phyloP scores from a whole-genome alignment of 2,113 vertebrate species.

The Salvelinus alpinus region DNA sequence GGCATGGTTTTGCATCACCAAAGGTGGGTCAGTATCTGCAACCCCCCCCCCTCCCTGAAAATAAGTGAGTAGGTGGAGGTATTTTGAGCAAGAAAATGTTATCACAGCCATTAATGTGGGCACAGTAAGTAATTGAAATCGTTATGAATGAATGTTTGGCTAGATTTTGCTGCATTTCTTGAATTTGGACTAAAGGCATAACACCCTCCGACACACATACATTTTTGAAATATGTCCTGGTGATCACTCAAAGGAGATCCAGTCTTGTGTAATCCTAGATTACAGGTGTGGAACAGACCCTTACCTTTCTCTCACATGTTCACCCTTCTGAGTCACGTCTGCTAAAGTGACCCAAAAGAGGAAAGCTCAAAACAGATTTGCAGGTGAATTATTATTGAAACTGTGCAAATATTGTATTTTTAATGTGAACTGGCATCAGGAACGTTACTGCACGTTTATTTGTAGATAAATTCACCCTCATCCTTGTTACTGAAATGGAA shows the following conservation, averaged over 20 bases:
- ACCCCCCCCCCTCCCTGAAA: not conserved
- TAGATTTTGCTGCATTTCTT: too few species aligned
- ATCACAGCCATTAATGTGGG: not conserved
- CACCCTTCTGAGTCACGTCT: too few species aligned
- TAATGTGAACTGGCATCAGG: not conserved
- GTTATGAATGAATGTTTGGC: too few species aligned
- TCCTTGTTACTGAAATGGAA: not conserved
- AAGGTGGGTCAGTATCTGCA: not conserved
- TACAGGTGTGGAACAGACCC: too few species aligned
- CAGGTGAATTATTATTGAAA: too few species aligned
- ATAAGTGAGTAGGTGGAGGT: too few species aligned
- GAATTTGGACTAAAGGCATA: not conserved
- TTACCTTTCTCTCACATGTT: too few species aligned
- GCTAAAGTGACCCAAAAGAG: too few species aligned
- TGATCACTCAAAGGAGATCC: not conserved
- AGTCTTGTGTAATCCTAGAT: not conserved
- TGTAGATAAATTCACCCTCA: not conserved
- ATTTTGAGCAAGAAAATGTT: not conserved
- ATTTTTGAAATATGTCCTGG: not conserved
- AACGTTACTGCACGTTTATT: not conserved
- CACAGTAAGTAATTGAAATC: not conserved
- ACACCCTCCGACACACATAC: not conserved
- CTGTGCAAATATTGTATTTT: not conserved
- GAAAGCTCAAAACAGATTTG: too few species aligned
- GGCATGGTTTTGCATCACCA: not conserved